Evolutionary conservation across 2,113 vertebrate species (phyloP).

Genomic region (Catharus bicknelli): DNA sequence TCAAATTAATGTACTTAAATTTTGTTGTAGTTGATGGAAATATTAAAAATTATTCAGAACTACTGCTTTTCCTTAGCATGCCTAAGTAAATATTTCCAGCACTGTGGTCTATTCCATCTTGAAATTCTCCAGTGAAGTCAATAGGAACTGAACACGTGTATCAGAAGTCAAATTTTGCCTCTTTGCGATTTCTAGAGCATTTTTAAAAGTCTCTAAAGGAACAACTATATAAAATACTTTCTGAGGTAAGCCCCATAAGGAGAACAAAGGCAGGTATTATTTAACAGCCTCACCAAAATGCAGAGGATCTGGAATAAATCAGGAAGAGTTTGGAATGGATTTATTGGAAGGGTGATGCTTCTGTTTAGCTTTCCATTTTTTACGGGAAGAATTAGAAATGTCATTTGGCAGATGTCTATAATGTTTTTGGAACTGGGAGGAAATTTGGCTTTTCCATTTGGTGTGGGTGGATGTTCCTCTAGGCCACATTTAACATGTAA

Average conservation of each 20-base stretch:
- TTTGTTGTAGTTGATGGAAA: slow-evolving; percentile 39
- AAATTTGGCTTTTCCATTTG: slow-evolving; percentile 62
- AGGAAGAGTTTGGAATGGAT: slow-evolving; percentile 51
- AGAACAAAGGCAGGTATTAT: slow-evolving; percentile 33
- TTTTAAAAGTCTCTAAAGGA: slow-evolving; percentile 50
- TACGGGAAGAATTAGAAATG: slow-evolving; percentile 65
- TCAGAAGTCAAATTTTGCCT: slow-evolving; percentile 26
- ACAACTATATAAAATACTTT: slow-evolving; percentile 40
- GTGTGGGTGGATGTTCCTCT: slow-evolving; percentile 49
- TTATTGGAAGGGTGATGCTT: slow-evolving; percentile 56
- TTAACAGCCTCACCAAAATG: slow-evolving; percentile 3
- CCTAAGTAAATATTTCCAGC: slow-evolving; percentile 40
- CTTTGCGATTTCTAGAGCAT: slow-evolving; percentile 47
- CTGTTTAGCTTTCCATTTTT: slow-evolving; percentile 58
- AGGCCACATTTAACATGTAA: slow-evolving; percentile 53
- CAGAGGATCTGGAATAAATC: slow-evolving; percentile 50
- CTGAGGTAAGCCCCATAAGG: slow-evolving; percentile 17
- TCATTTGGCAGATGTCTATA: slow-evolving; percentile 55
- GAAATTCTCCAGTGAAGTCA: background rate
- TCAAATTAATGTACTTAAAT: background rate
- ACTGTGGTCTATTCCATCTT: background rate
- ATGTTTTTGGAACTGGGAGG: slow-evolving; percentile 61
- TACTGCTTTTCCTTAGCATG: slow-evolving; percentile 26
- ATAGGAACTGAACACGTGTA: background rate
- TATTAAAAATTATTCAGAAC: slow-evolving; percentile 44